These are phyloP conservation scores for Phataginus tricuspis DNA, from an alignment of 2,797 vertebrate genomes.

Conservation along the genomic window DNA sequence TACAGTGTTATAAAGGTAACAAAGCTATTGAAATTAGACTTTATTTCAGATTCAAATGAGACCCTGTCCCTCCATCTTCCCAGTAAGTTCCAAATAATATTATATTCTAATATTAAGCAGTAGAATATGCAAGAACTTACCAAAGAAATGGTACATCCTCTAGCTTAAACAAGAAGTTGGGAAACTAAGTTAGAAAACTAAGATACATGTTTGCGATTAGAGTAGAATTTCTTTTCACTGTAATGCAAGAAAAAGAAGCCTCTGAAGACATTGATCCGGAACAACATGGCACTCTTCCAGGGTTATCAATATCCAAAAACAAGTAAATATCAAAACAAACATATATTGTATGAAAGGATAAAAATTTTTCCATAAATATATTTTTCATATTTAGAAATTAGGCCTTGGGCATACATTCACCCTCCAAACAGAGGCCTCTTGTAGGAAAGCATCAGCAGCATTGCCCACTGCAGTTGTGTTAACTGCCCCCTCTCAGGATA, in stretches of 20 bases:
- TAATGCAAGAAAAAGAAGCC: neutral
- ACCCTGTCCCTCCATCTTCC: accelerated
- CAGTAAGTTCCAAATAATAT: neutral
- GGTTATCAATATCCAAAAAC: neutral
- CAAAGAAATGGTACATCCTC: neutral
- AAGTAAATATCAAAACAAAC: neutral
- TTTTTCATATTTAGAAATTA: slow-evolving; percentile 41
- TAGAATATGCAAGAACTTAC: neutral
- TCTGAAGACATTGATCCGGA: neutral
- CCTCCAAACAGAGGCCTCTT: neutral
- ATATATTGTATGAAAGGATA: neutral
- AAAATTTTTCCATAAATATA: neutral
- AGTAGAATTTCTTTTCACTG: neutral
- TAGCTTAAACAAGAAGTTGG: neutral
- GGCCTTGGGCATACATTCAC: neutral
- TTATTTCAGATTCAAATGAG: neutral
- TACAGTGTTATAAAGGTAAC: neutral
- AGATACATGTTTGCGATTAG: neutral
- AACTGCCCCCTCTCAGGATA: neutral
- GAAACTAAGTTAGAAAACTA: neutral
- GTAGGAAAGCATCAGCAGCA: neutral
- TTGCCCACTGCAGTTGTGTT: neutral
- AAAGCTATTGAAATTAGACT: neutral
- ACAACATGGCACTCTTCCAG: neutral
- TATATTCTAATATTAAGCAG: neutral